Percentiles rank a stretch among this genome's conserved stretches.
Evolutionary conservation across 2,797 vertebrate genomes (phyloP).

Genomic region (Lepus townsendii): DNA sequence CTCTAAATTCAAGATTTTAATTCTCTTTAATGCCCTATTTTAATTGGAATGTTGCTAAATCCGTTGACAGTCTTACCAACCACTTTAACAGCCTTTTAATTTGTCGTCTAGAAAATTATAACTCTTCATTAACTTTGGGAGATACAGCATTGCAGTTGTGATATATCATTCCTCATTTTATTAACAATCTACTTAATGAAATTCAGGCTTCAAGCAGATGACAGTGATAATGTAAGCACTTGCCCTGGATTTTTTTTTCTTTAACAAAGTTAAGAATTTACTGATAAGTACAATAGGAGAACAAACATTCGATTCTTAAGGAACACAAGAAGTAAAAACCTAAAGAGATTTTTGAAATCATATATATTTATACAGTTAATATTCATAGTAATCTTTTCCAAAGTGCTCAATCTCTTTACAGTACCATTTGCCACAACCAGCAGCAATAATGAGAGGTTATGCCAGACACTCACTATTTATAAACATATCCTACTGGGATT

Average conservation of each 20-base stretch:
- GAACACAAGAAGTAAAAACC: slow-evolving; percentile 66
- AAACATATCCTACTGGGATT: neutral
- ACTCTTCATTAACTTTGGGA: slow-evolving; percentile 90
- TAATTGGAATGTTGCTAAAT: slow-evolving; percentile 88
- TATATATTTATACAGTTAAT: slow-evolving; percentile 41
- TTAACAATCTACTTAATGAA: slow-evolving; percentile 88
- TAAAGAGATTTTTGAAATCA: slow-evolving; percentile 34
- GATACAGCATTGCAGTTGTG: slow-evolving; percentile 86
- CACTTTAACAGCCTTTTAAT: slow-evolving; percentile 90
- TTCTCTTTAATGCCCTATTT: slow-evolving; percentile 85
- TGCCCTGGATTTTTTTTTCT: slow-evolving; percentile 80
- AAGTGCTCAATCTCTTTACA: neutral
- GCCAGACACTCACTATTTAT: neutral
- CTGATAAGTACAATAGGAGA: slow-evolving; percentile 77
- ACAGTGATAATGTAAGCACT: slow-evolving; percentile 83
- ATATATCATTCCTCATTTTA: slow-evolving; percentile 87
- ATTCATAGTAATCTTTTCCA: neutral
- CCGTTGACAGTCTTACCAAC: slow-evolving; percentile 86
- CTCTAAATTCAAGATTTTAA: slow-evolving; percentile 86
- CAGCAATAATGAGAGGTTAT: neutral
- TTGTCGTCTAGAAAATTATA: slow-evolving; percentile 89
- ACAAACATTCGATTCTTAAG: slow-evolving; percentile 74
- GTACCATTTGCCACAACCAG: neutral
- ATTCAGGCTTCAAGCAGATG: slow-evolving; percentile 86
- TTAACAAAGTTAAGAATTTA: slow-evolving; percentile 82